Base-by-base conservation (phyloP, 2,797 vertebrate genomes). In the Gambusia yucatana region DNA sequence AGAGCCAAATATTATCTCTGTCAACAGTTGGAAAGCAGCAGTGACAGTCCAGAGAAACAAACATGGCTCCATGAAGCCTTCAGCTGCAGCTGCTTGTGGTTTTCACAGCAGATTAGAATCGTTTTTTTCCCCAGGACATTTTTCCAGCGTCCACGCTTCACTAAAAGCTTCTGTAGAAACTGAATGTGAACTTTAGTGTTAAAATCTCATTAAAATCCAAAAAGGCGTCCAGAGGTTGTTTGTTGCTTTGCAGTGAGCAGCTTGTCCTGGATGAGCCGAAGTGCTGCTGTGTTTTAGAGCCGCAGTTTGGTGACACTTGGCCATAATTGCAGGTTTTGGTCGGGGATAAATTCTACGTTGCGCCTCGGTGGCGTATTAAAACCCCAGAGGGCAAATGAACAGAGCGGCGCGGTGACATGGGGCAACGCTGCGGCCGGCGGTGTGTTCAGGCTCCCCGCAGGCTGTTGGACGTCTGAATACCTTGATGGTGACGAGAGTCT, bases 321-420 rank as follows among this genome's bases (percentile, higher is more conserved):
- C 91, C 91, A 88, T 91, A 94, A 94, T 94, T 93, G 77, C 81
- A 91, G 73, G 87, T 86, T 94, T 88, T 17, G 92, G 93, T 84
- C 46, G n/a, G 8, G 84, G 88, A 86, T 70, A 91, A 94, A 94
- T 91, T 88, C 87, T 89, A 93, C 13, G 91, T 87, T 92, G 90
- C 44, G 78, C 85, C 78, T 25, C 10, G 55, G 73, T 79, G 87
- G 80, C 90, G 84, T 91, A 86, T 86, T 89, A 82, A 70, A 41
- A 25, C 77, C 74, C 77, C 69, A 55, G 81, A 76, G 88, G 81
- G 75, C 50, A 77, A 89, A 81, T 44, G 2, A 87, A 81, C 43
- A 46, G 69, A 75, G 75, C 85, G 76, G 36, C 84, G 65, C 16
- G 85, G 84, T 83, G 81, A 84, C 88, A 33, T 3, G 73, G 86